phyloP scores from a whole-genome alignment of 2,797 vertebrate species.

The Mareca strepera region DNA sequence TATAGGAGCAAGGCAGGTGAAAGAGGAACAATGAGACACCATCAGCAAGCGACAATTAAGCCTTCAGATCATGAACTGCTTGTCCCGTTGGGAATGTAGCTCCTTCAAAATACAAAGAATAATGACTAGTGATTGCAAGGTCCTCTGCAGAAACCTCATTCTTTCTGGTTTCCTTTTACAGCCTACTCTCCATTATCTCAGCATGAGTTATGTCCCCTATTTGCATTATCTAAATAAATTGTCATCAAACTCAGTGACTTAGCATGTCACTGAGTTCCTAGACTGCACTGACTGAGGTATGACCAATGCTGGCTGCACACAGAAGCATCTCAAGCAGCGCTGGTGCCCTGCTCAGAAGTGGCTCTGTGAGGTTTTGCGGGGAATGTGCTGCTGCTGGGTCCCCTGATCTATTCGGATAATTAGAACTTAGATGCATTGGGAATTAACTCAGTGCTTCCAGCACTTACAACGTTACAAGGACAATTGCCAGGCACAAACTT shows the following conservation, averaged over 20 bases:
- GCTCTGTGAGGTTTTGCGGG: not conserved
- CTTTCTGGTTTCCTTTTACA: not conserved
- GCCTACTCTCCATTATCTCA: not conserved
- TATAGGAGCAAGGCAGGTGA: not conserved
- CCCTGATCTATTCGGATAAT: constrained; percentile 39
- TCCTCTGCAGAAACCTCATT: not conserved
- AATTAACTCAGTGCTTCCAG: not conserved
- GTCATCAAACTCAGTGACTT: not conserved
- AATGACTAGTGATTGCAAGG: not conserved
- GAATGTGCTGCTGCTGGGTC: not conserved
- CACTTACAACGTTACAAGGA: constrained; percentile 40
- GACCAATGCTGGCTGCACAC: not conserved
- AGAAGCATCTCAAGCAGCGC: not conserved
- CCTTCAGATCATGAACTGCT: not conserved
- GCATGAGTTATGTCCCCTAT: not conserved
- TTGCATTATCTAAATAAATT: not conserved
- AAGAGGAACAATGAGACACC: not conserved
- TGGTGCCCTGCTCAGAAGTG: not conserved
- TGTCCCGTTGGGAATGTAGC: not conserved
- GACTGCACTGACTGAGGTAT: not conserved
- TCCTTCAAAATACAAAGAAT: not conserved
- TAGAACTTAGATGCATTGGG: constrained; percentile 28
- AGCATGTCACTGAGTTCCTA: not conserved
- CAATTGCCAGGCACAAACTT: constrained; percentile 47
- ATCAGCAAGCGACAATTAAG: not conserved